Evolutionary conservation across 1,140 invertebrate species (phyloP), one percentile per base, ranked within the genome.

Genomic region (Diprion similis): DNA sequence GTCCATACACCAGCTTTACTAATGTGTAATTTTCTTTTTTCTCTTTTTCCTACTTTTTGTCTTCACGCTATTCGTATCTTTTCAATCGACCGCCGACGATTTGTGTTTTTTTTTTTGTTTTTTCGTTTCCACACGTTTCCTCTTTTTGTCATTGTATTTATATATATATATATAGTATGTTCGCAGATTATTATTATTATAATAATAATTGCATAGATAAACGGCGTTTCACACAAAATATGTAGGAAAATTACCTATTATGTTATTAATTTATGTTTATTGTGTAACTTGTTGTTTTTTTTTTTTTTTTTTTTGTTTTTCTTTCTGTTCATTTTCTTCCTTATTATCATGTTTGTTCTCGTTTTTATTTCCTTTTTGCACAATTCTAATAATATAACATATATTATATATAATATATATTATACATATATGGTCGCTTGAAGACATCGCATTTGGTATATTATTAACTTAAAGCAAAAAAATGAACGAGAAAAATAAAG

Each of bases 1-100:
- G 79, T 78, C 82, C 81, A 79, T 79, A 80, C 81, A 80, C 79
- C 77, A 75, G 71, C 71, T 72, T 70, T 67, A 19, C 37, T 68
- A 37, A 70, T 59, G n/a, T 59, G n/a, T 45, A 51, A 65, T n/a
- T 18, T 46, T 71, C 15, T 68, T 48, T 73, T 48, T 64, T 46
- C 48, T 37, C 24, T 37, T 37, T 37, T 6, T 37, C 24, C 9
- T 17, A 17, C 1, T 46, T 65, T 18, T 59, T 69, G 67, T 72
- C 47, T 24, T 37, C 24, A 6, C 13, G n/a, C 1, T 46, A 51
- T 18, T 59, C 64, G 67, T 72, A 17, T 24, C 51, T 59, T 15
- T 59, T 15, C n/a, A 6, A 15, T 59, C 11, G 11, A 8, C n/a
- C 51, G n/a, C n/a, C 9, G n/a, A 59, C 51, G 7, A 15, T 13